Evolutionary conservation across 2,888 invertebrate genomes (phyloP).

Genomic region (Spilosoma lubricipeda): DNA sequence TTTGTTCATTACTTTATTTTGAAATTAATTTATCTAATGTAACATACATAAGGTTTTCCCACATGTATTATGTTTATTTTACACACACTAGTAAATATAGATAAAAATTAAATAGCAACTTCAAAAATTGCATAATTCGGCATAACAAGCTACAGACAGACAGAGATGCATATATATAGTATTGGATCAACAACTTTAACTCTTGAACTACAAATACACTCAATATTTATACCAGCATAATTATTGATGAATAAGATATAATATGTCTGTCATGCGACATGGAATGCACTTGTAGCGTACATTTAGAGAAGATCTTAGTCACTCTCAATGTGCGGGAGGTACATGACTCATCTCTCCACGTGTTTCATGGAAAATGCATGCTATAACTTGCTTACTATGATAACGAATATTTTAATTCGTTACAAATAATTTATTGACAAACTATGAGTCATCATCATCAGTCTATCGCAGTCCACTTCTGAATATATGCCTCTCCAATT

Average conservation of each 20-base stretch:
- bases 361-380: slow-evolving; percentile 15
- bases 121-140: neutral
- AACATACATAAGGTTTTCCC: too few species aligned
- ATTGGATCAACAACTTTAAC: neutral
- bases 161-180: neutral
- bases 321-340: slow-evolving; percentile 32
- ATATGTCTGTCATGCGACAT: slow-evolving; percentile 23
- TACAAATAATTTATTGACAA: neutral
- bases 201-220: neutral
- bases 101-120: too few species aligned
- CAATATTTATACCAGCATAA: neutral
- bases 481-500: too few species aligned
- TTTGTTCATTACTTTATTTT: too few species aligned
- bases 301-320: slow-evolving; percentile 39
- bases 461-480: too few species aligned
- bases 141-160: neutral
- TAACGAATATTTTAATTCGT: neutral
- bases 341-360: slow-evolving; percentile 39
- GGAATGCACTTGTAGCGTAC: slow-evolving; percentile 40
- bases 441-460: neutral
- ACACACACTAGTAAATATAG: too few species aligned
- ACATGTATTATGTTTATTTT: too few species aligned
- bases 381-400: neutral
- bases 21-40: too few species aligned
- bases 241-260: neutral